Evolutionary conservation across 2,888 invertebrate genomes (phyloP).

Genomic region (Labia minor): DNA sequence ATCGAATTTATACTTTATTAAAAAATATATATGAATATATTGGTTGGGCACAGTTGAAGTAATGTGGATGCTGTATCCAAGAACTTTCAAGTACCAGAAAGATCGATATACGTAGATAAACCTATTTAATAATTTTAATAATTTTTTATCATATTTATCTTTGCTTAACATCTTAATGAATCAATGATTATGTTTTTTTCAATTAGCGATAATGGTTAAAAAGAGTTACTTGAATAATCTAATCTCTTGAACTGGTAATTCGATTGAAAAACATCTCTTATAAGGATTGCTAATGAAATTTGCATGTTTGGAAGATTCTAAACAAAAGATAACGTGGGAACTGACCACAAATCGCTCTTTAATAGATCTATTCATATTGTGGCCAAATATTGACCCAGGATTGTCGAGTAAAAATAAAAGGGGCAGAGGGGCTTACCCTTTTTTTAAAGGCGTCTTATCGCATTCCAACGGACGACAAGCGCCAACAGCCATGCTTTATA

Average conservation of each 20-base stretch:
- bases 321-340: background rate
- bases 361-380: constrained; percentile 13
- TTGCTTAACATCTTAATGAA: too few species aligned
- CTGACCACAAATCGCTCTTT: background rate
- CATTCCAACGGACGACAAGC: constrained; percentile 13
- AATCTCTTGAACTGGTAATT: background rate
- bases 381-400: background rate
- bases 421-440: background rate
- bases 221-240: background rate
- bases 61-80: too few species aligned
- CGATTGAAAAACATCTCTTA: background rate
- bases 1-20: too few species aligned
- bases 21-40: too few species aligned
- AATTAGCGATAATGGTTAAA: too few species aligned
- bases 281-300: background rate
- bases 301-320: background rate
- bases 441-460: constrained; percentile 13
- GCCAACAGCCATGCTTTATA: constrained; percentile 7
- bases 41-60: too few species aligned
- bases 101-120: too few species aligned
- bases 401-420: background rate
- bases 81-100: too few species aligned
- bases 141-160: too few species aligned
- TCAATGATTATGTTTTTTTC: too few species aligned
- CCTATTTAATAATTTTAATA: too few species aligned